Percentiles rank a stretch among this genome's conserved stretches.
Evolutionary conservation across 2,888 invertebrate species (phyloP).

Genomic region (Orchesella flavescens): DNA sequence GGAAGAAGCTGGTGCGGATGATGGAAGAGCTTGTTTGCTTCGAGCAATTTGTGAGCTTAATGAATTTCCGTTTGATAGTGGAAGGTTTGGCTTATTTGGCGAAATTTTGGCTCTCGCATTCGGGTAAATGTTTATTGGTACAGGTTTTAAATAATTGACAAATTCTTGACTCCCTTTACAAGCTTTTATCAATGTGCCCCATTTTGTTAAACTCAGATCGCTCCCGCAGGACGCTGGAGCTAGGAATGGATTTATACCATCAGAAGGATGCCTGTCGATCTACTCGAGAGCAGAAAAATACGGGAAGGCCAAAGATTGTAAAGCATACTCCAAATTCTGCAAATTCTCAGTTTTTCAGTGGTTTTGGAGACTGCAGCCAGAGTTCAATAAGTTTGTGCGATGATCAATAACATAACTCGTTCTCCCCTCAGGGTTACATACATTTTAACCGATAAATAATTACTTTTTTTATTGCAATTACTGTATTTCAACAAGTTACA

Average conservation of each 20-base stretch:
- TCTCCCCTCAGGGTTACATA: no score
- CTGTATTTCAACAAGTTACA: not conserved
- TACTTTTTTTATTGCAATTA: not conserved
- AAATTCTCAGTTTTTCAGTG: conserved; percentile 35
- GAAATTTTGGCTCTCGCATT: conserved; percentile 33
- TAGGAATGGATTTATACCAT: not conserved
- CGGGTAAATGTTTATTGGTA: conserved; percentile 20
- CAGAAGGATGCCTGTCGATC: conserved; percentile 13
- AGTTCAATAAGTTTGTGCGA: not conserved
- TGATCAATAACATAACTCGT: not conserved
- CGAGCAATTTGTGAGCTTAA: conserved; percentile 52
- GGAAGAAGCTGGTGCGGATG: conserved; percentile 33
- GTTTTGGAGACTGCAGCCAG: conserved; percentile 32
- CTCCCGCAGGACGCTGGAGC: not conserved
- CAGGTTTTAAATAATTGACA: no score
- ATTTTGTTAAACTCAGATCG: not conserved
- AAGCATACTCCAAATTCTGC: conserved; percentile 21
- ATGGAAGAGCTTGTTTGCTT: conserved; percentile 42
- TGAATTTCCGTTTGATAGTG: conserved; percentile 43
- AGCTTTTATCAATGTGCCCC: not conserved
- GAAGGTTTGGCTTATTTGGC: conserved; percentile 41
- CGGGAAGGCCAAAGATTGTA: conserved; percentile 39
- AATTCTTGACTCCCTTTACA: not conserved
- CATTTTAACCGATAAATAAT: not conserved
- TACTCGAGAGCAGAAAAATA: conserved; percentile 28